Base-by-base conservation (phyloP, 2,888 invertebrate genomes). In the Argynnis bischoffii region DNA sequence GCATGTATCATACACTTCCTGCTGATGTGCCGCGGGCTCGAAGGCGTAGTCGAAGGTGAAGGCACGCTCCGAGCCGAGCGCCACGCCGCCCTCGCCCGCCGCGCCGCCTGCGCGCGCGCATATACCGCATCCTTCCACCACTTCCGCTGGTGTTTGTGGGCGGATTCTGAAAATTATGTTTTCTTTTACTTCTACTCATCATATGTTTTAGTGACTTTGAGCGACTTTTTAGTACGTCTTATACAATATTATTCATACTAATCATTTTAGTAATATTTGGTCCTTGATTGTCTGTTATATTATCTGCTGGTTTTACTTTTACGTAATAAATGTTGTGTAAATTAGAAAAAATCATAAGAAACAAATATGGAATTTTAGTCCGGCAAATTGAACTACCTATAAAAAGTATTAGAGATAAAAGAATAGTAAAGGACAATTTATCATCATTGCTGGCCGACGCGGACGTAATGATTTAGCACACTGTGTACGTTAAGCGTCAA, bases 31-130 rank as follows among this genome's bases (percentile, higher is more conserved):
- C 66, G 92, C 93, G 65, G 95, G 96, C 86, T 99, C 98, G 89
- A 98, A 99, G 56, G 99, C 99, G 87, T 96, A 96, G 92, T 99
- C 98, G 90, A 98, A 99, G 31, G 99, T 99, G 92, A 99, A 99
- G 57, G 97, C 96, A 81, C 98, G 97, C 89, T 99, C 98, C 51
- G 96, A 95, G 65, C 99, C 99, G 55, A 99, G 94, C 74, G 97
- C 95, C 50, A 99, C 96, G 84, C 98, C 98, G 0, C 98, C 98
- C 79, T 98, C 98, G 54, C 96, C 97, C 0, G 97, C 96, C 21
- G 97, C 95, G 61, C 99, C 98, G 57, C 95, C 96, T 26, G 99
- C 98, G 66, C 95, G 94, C 0, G 98, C 98, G 88, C 99, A 99
- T 67, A 98, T 94, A 70, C 98, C 96, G 86, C 98, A 98, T 95